Percentiles rank a stretch among this genome's conserved stretches.
Evolutionary conservation across 2,113 vertebrate genomes (phyloP).

Genomic region (Arvicanthis niloticus): DNA sequence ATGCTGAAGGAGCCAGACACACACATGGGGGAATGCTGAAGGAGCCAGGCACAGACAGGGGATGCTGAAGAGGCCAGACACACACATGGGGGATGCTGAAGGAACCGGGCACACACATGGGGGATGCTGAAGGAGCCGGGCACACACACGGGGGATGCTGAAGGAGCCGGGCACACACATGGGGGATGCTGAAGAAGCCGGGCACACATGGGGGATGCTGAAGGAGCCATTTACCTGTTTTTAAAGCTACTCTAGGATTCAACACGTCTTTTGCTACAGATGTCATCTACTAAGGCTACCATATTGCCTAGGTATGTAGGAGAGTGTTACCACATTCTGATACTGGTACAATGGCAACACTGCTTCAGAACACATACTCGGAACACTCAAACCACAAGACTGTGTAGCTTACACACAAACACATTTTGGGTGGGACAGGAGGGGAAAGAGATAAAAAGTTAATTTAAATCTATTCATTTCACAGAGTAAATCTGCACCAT

Average conservation of each 20-base stretch:
- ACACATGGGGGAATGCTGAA: too few species aligned
- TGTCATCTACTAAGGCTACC: neutral
- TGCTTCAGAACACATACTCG: neutral
- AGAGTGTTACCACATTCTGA: neutral
- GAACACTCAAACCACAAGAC: neutral
- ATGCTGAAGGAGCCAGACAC: neutral
- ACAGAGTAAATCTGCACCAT: neutral
- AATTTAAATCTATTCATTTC: neutral
- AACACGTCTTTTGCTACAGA: constrained; percentile 28
- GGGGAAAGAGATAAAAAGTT: neutral
- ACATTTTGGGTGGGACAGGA: rapidly evolving
- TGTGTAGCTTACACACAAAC: neutral
- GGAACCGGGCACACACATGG: neutral
- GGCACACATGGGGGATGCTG: neutral
- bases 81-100: neutral
- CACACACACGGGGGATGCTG: too few species aligned
- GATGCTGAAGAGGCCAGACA: neutral
- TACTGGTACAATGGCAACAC: neutral
- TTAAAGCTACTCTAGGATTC: neutral
- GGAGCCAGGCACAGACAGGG: neutral
- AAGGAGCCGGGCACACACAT: neutral
- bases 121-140: neutral
- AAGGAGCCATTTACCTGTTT: neutral
- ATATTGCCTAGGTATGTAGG: neutral
- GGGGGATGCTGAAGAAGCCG: neutral